Evolutionary conservation across 2,797 vertebrate species (phyloP).

Genomic region (Neopelma chrysocephalum): DNA sequence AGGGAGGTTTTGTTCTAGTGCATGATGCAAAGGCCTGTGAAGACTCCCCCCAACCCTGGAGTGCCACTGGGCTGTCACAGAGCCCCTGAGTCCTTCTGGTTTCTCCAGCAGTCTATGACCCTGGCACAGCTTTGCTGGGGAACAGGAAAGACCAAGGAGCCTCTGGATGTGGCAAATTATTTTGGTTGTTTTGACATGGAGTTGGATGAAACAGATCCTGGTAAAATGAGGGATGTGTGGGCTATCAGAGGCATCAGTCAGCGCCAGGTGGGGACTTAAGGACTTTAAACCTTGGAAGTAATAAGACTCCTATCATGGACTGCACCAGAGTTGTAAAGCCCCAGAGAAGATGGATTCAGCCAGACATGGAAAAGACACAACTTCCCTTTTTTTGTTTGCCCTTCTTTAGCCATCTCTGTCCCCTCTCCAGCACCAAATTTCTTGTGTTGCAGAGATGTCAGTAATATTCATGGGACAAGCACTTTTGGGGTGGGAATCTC

Average conservation of each 20-base stretch:
- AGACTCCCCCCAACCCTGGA: background rate
- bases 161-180: background rate
- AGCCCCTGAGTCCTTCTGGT: background rate
- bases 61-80: background rate
- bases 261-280: background rate
- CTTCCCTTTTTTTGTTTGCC: background rate
- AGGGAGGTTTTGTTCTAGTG: background rate
- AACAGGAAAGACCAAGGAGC: background rate
- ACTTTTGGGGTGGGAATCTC: background rate
- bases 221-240: background rate
- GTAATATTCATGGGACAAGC: background rate
- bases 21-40: background rate
- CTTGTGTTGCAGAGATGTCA: background rate
- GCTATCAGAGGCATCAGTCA: background rate
- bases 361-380: background rate
- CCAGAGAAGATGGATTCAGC: background rate
- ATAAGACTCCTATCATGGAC: background rate
- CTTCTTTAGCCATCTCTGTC: background rate
- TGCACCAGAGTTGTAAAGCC: background rate
- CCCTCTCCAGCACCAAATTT: background rate
- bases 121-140: background rate
- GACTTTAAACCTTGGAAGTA: background rate
- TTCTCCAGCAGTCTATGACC: background rate
- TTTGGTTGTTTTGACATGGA: background rate
- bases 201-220: background rate